Evolutionary conservation across 2,113 vertebrate species (phyloP), one percentile per base, ranked within the genome.

Genomic region (Bombycilla garrulus): DNA sequence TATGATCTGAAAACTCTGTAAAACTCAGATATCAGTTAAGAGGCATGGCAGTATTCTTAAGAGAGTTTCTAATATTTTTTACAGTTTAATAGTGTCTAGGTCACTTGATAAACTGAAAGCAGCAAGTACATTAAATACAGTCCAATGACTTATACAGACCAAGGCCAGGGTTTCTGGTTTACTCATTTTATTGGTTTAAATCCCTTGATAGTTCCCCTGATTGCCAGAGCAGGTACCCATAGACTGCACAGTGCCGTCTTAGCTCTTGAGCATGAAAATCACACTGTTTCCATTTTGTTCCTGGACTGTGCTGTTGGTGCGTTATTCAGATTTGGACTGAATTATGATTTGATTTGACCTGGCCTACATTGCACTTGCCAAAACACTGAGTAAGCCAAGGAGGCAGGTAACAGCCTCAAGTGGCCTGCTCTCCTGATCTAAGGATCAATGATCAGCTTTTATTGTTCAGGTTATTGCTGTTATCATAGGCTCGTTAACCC

Each of bases 31-130:
- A 92, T 65, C 38, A 60, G 91, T 91, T 71, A 92, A 96, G 70
- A 95, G 50, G 88, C 57, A 83, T 47, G 76, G 42, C 28, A 74
- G 61, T 88, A 91, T 67, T 93, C 67, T 87, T 92, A 87, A 56
- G 64, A 87, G 81, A 60, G n/a, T 66, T 94, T 95, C 62, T 21
- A 42, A 53, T 88, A 77, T 85, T 77, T 88, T 96, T 88, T 91
- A 51, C 86, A 62, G 77, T 81, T 84, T 91, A 81, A 77, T 69
- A 78, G 62, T 90, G 71, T 96, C 85, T 93, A 88, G 83, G 85
- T 95, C 90, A 95, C 64, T 94, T 96, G 97, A 95, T 96, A 92
- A 95, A 95, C 91, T 94, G 93, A 66, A 89, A 97, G 92, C 73
- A 89, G 81, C 64, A 71, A 91, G 92, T 92, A 86, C 79, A 88